A percentile compares a stretch with the other conserved stretches of the same genome.
These are phyloP conservation scores for Polydrusus cervinus DNA, from an alignment of 2,888 invertebrate genomes.

Conservation along the genomic window DNA sequence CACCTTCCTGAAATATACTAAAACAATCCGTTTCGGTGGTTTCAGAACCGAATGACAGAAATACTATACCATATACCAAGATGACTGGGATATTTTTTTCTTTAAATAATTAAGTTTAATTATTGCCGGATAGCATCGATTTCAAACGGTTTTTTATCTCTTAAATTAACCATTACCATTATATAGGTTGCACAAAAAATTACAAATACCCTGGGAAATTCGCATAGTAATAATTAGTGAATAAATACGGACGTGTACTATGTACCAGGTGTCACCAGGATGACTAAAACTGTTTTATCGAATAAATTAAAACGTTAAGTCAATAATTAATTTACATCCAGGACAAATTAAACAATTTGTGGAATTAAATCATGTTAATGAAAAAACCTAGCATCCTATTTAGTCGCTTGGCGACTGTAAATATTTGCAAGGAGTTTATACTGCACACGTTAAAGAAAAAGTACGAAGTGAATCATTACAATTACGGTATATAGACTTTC, in stretches of 20 bases:
- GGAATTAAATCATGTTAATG: background rate
- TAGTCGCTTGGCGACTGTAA: background rate
- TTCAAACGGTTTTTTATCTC: constrained; percentile 1
- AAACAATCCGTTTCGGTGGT: too few relatives aligned
- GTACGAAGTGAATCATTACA: background rate
- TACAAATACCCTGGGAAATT: constrained; percentile 4
- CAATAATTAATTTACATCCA: background rate
- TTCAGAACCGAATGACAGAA: too few relatives aligned
- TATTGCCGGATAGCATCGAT: background rate
- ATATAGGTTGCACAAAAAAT: constrained; percentile 1
- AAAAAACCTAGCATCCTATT: background rate
- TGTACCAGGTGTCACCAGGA: constrained; percentile 2
- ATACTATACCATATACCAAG: too few relatives aligned
- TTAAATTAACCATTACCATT: background rate
- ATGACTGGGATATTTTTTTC: too few relatives aligned
- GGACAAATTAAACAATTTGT: constrained; percentile 13
- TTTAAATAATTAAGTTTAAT: too few relatives aligned
- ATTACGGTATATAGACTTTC: too few relatives aligned
- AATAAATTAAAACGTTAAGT: background rate
- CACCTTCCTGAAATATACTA: too few relatives aligned
- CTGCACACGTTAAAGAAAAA: background rate
- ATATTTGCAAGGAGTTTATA: background rate
- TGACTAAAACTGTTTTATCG: constrained; percentile 1
- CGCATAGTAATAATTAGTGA: constrained; percentile 2
- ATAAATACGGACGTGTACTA: constrained; percentile 1